Evolutionary conservation across 2,797 vertebrate genomes (phyloP).

Genomic region (Gymnothorax javanicus): DNA sequence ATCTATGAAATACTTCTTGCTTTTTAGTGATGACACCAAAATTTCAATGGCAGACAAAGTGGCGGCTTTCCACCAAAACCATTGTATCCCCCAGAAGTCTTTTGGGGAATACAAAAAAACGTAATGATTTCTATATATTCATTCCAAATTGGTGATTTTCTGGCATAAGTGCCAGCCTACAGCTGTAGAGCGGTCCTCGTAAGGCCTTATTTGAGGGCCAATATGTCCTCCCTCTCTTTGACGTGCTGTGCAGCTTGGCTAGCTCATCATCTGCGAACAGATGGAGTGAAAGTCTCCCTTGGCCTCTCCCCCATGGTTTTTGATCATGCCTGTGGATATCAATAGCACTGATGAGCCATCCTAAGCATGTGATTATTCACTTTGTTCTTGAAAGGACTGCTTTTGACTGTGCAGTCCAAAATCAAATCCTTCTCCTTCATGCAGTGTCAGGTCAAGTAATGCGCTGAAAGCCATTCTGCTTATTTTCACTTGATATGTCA

Average conservation of each 20-base stretch:
- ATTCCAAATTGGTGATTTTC: background rate
- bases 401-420: background rate
- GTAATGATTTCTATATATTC: background rate
- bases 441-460: background rate
- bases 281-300: conserved; percentile 22
- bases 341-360: conserved; percentile 1
- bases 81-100: too few relatives aligned
- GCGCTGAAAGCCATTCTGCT: background rate
- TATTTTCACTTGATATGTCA: background rate
- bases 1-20: too few relatives aligned
- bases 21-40: too few relatives aligned
- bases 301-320: background rate
- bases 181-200: background rate
- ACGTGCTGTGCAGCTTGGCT: conserved; percentile 13
- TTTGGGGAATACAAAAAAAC: too few relatives aligned
- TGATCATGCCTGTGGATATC: background rate
- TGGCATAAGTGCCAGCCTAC: background rate
- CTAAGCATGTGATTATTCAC: conserved; percentile 6
- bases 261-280: conserved; percentile 13
- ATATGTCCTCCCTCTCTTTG: background rate
- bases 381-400: background rate
- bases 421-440: conserved; percentile 2
- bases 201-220: background rate
- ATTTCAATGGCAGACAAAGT: too few relatives aligned
- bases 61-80: too few relatives aligned